These are phyloP conservation scores for Brachionus paranguensis DNA, from an alignment of 1,140 invertebrate genomes.

Conservation along the genomic window DNA sequence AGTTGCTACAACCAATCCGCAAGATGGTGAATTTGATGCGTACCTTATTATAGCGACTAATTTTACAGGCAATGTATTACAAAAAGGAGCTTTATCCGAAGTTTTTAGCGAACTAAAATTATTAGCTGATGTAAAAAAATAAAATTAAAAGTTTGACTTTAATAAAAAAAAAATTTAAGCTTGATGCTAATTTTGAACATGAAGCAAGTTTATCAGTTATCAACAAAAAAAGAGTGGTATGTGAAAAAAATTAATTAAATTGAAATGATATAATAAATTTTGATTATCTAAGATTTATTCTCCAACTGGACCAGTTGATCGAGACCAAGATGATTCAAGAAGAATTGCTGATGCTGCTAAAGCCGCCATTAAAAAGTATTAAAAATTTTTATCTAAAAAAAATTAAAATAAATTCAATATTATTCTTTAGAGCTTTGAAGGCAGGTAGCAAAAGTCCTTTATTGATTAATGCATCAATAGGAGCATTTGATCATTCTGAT, in stretches of 20 bases:
- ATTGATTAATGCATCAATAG: not conserved
- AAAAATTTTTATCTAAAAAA: not conserved
- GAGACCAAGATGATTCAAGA: constrained; percentile 34
- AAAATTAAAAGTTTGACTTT: not conserved
- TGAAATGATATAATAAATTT: not conserved
- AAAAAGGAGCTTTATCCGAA: not conserved
- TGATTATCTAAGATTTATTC: constrained; percentile 13
- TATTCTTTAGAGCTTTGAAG: not conserved
- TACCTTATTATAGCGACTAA: not conserved
- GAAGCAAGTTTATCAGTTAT: not conserved
- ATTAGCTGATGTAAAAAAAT: not conserved
- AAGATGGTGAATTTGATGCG: not conserved
- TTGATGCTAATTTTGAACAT: constrained; percentile 8
- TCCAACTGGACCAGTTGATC: constrained; percentile 14
- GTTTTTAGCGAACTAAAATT: not conserved
- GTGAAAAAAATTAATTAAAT: not conserved
- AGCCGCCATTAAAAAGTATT: not conserved
- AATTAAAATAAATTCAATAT: not conserved
- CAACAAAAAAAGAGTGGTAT: constrained; percentile 34
- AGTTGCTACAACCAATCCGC: not conserved
- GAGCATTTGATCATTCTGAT: not conserved
- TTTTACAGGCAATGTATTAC: not conserved
- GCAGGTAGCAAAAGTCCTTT: not conserved
- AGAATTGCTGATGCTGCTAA: constrained; percentile 26
- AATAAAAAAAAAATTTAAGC: not conserved